These are phyloP conservation scores for Musca domestica DNA, from an alignment of 1,140 invertebrate genomes.

Conservation along the genomic window DNA sequence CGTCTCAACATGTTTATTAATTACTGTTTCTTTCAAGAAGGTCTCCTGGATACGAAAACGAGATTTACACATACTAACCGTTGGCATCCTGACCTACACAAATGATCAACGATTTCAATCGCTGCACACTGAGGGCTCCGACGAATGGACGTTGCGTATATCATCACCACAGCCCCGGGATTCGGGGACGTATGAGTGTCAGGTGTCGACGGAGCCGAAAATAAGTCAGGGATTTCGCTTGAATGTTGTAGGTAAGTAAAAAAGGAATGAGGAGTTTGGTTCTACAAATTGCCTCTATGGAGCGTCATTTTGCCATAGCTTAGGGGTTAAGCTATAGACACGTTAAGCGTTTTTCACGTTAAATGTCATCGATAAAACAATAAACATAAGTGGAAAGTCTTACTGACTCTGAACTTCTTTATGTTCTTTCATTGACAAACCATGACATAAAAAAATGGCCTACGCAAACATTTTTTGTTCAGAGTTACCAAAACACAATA, in stretches of 20 bases:
- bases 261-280: background rate
- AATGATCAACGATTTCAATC: slow-evolving; percentile 74
- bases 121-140: slow-evolving; percentile 78
- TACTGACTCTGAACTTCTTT: too few species aligned
- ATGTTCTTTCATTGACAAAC: too few species aligned
- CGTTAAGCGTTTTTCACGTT: too few species aligned
- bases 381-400: too few species aligned
- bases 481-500: too few species aligned
- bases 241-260: slow-evolving; percentile 76
- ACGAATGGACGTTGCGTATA: slow-evolving; percentile 83
- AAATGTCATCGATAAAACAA: too few species aligned
- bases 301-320: too few species aligned
- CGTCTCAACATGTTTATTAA: background rate
- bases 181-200: slow-evolving; percentile 76
- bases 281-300: background rate
- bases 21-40: slow-evolving; percentile 47
- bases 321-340: too few species aligned
- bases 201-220: slow-evolving; percentile 83
- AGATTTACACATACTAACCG: slow-evolving; percentile 73
- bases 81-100: slow-evolving; percentile 72
- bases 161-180: slow-evolving; percentile 76
- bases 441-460: too few species aligned
- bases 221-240: slow-evolving; percentile 78
- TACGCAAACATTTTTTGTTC: too few species aligned
- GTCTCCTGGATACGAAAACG: slow-evolving; percentile 75